A percentile compares a stretch with the other conserved stretches of the same genome.
phyloP scores from a whole-genome alignment of 2,888 invertebrate genomes.

The Orthosia gracilis region DNA sequence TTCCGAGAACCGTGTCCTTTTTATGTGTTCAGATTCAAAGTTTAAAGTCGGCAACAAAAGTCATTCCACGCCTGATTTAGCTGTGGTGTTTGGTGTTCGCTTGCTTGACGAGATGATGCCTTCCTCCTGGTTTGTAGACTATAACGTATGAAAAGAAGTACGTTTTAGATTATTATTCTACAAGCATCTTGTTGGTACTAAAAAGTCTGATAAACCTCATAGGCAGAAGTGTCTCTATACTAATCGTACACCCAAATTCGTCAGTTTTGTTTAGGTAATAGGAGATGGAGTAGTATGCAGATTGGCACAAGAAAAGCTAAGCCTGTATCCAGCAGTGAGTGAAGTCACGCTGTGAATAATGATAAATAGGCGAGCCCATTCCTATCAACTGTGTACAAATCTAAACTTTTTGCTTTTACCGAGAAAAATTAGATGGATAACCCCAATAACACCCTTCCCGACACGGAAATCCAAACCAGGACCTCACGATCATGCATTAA shows the following conservation, averaged over 20 bases:
- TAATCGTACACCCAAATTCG: too few species aligned
- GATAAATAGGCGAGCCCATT: too few species aligned
- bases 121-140: not conserved
- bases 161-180: not conserved
- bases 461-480: not conserved
- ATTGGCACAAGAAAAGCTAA: too few species aligned
- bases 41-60: not conserved
- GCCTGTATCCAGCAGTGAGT: too few species aligned
- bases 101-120: not conserved
- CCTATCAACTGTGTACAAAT: too few species aligned
- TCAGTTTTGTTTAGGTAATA: too few species aligned
- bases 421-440: not conserved
- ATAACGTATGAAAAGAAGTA: not conserved
- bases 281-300: accelerated
- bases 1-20: not conserved
- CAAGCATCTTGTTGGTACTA: not conserved
- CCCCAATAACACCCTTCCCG: not conserved
- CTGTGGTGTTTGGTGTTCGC: not conserved
- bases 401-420: not conserved
- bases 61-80: not conserved
- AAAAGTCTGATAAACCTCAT: not conserved
- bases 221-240: too few species aligned
- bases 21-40: not conserved
- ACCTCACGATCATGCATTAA: too few species aligned
- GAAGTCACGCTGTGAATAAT: too few species aligned